phyloP scores from a whole-genome alignment of 2,888 invertebrate genomes.

The Andrena praecox region DNA sequence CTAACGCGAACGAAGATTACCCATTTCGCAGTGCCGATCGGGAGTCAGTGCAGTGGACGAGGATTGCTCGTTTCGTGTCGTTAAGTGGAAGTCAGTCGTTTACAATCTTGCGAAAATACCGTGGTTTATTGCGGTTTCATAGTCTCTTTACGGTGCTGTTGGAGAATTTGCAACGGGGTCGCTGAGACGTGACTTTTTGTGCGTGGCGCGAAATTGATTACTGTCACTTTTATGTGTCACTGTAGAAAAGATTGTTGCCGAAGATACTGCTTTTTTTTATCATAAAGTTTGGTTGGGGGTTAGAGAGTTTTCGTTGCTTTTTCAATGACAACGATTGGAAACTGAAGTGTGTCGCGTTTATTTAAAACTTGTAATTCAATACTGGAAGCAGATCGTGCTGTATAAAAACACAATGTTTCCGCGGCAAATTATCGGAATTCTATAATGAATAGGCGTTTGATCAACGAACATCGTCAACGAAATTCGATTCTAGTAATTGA shows the following conservation, averaged over 20 bases:
- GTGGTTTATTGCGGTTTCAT: no score
- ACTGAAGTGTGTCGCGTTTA: neutral
- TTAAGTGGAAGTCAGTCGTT: neutral
- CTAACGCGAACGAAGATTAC: neutral
- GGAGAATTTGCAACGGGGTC: no score
- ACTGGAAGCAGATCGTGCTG: no score
- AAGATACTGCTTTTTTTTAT: no score
- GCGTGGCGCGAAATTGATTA: no score
- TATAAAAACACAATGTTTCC: constrained; percentile 22
- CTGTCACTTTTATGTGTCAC: no score
- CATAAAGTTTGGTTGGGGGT: no score
- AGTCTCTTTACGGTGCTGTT: no score
- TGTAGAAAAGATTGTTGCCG: no score
- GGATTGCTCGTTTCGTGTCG: neutral
- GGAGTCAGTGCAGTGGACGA: neutral
- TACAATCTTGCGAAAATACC: neutral
- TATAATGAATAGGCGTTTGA: constrained; percentile 40
- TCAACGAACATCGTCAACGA: constrained; percentile 40
- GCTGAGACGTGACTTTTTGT: no score
- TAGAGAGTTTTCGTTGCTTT: no score
- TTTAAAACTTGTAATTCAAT: neutral
- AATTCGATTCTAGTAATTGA: constrained; percentile 47
- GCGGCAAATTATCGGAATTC: constrained; percentile 39
- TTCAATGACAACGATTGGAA: no score
- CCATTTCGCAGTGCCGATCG: neutral